A percentile compares a stretch with the other conserved stretches of the same genome.
These are phyloP conservation scores for Apodemia mormo DNA, from an alignment of 2,888 invertebrate genomes.

Conservation along the genomic window DNA sequence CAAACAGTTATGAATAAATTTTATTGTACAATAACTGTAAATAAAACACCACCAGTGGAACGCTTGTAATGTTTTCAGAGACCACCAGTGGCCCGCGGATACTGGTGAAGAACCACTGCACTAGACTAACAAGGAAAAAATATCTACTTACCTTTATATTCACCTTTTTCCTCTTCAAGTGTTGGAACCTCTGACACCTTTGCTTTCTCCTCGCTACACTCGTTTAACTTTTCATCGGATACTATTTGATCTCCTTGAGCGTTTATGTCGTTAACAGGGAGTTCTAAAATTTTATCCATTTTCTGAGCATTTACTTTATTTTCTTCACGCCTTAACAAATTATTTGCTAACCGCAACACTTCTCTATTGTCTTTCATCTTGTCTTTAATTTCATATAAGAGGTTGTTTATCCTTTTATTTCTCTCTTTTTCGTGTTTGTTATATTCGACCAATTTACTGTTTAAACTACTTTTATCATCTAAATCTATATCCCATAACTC, in stretches of 20 bases:
- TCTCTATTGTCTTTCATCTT: conserved; percentile 74
- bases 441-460: conserved; percentile 47
- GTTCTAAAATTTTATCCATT: conserved; percentile 29
- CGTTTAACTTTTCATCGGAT: background rate
- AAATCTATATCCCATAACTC: conserved; percentile 59
- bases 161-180: background rate
- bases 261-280: conserved; percentile 23
- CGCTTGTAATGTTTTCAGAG: too few species aligned
- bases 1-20: too few species aligned
- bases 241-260: conserved; percentile 32
- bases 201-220: background rate
- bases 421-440: conserved; percentile 54
- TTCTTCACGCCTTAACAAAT: conserved; percentile 60
- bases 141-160: background rate
- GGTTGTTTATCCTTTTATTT: conserved; percentile 58
- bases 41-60: too few species aligned
- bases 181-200: background rate
- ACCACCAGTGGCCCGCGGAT: too few species aligned
- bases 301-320: conserved; percentile 44
- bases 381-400: conserved; percentile 67
- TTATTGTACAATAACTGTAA: too few species aligned
- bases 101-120: too few species aligned
- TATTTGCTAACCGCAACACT: conserved; percentile 64
- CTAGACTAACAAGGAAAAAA: too few species aligned
- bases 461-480: conserved; percentile 43